Conservation (phyloP, 2,888 invertebrate genomes). For the Tipula lateralis region DNA sequence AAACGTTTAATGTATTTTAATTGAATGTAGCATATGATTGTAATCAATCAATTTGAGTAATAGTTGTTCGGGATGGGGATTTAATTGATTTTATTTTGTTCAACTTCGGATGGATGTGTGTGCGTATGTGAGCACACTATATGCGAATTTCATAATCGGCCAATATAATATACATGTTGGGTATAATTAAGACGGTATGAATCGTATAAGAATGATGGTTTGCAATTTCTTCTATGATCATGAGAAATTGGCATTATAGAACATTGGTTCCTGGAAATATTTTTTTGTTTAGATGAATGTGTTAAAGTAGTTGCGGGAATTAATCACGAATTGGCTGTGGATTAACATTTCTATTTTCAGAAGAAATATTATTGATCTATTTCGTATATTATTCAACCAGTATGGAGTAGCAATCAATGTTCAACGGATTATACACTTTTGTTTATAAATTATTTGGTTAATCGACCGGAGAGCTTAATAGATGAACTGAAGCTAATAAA, state of each 20-base stretch:
- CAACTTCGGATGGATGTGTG: not conserved
- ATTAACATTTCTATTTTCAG: not conserved
- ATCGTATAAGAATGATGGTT: not conserved
- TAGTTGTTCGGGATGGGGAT: constrained; percentile 1
- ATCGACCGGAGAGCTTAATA: too few relatives aligned
- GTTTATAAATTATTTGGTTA: too few relatives aligned
- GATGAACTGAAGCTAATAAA: too few relatives aligned
- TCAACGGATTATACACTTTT: not conserved
- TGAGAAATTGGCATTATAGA: not conserved
- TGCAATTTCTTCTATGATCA: not conserved
- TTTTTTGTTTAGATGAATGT: not conserved
- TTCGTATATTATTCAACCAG: not conserved
- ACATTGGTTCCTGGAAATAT: not conserved
- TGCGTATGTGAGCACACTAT: not conserved
- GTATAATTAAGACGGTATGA: not conserved
- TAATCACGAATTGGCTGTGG: not conserved
- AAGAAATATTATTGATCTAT: not conserved
- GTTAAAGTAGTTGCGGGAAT: not conserved
- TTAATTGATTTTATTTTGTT: constrained; percentile 4
- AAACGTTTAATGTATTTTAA: constrained; percentile 24
- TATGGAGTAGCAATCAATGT: not conserved
- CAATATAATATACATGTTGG: not conserved
- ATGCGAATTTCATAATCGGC: not conserved
- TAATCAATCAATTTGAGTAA: constrained; percentile 24
- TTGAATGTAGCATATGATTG: constrained; percentile 19